phyloP scores from a whole-genome alignment of 2,113 vertebrate species.

The Calidris pygmaea region DNA sequence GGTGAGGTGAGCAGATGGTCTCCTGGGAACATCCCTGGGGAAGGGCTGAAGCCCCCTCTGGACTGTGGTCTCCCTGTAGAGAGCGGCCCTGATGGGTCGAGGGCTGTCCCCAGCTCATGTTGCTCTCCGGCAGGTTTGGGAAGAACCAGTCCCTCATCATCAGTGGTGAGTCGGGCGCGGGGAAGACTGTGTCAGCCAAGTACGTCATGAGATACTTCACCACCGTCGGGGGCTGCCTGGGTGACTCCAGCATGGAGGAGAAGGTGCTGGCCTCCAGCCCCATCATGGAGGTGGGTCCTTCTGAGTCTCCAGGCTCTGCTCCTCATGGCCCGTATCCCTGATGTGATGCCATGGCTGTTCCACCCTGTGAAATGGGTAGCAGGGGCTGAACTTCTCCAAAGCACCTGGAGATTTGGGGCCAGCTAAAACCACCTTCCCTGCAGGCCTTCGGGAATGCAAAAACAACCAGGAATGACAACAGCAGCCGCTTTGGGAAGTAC shows the following conservation, averaged over 20 bases:
- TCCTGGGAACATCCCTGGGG: accelerated
- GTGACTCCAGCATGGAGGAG: neutral
- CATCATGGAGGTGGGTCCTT: neutral
- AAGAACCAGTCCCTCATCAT: neutral
- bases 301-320: neutral
- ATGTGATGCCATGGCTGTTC: neutral
- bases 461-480: slow-evolving; percentile 82
- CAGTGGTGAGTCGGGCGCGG: accelerated
- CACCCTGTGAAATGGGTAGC: neutral
- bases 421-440: neutral
- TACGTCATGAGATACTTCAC: neutral
- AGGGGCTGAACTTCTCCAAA: no score
- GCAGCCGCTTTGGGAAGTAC: slow-evolving; percentile 84
- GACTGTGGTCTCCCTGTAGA: accelerated
- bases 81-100: no score
- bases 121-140: neutral
- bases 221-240: neutral
- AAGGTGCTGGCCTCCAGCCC: slow-evolving; percentile 25
- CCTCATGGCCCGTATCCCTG: neutral
- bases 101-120: neutral
- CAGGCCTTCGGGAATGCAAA: slow-evolving; percentile 85
- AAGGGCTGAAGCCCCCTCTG: no score
- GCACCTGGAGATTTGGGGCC: neutral
- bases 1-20: neutral
- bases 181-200: neutral